Base-by-base conservation (phyloP, 1,140 invertebrate species). In the Coboldia fuscipes region DNA sequence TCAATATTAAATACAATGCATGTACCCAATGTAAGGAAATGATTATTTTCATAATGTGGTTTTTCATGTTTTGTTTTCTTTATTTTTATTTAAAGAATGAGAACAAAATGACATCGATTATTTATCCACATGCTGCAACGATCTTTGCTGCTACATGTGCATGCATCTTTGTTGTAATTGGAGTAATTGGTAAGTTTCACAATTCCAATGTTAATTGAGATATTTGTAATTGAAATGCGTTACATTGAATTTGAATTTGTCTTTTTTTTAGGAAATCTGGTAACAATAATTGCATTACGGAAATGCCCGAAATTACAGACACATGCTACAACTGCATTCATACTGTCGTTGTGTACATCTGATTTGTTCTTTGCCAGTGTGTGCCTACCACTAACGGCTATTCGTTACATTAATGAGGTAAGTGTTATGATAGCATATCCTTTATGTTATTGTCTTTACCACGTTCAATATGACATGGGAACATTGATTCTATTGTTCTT, bases 261-360 rank as follows among this genome's bases (percentile, higher is more conserved):
- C 24, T 34, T 20, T 16, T 26, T 61, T 62, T 20, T 62, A 85
- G 82, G 82, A 33, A 86, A 86, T 62, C 58, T 77, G 33, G 61
- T 83, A 28, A 86, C 81, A 15, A 70, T 81, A 21, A 49, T 82
- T 31, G 81, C 81, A 1, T 59, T 85, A 28, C 55, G 74, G 10
- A 68, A 68, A 50, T 80, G 73, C 44, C 66, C 70, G 12, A 81
- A 77, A 57, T 60, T 86, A 31, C 64, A 78, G 13, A 64, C 65
- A 7, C 77, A 86, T 47, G 80, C 82, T 28, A 86, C 83, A 2
- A 88, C 83, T 1, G 76, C 78, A 41, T 89, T 89, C 54, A 77
- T 88, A 27, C 67, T 88, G 42, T 84, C 79, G 17, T 62, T 88
- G 14, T 80, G 80, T 47, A 65, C 80, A 41, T 84, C 82, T 4